Percentiles rank a stretch among this genome's conserved stretches.
These are phyloP conservation scores for Tamias sibiricus DNA, from an alignment of 2,113 vertebrate species.

Conservation along the genomic window DNA sequence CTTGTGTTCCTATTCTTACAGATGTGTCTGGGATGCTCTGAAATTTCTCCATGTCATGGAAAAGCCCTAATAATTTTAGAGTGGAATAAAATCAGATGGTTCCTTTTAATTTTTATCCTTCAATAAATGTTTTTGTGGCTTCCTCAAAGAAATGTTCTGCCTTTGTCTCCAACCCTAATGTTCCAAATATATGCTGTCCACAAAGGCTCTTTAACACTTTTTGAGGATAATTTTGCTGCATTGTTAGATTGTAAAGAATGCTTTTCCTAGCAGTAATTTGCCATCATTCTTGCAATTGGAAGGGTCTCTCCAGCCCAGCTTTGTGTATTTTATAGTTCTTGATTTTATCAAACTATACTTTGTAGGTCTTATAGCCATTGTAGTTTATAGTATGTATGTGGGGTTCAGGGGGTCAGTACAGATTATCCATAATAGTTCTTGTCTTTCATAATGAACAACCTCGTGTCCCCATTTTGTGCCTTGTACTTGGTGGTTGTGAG, in stretches of 20 bases:
- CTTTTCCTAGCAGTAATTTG: not conserved
- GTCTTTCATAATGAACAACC: no score
- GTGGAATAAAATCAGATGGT: not conserved
- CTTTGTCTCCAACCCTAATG: not conserved
- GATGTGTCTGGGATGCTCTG: not conserved
- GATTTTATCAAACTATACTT: not conserved
- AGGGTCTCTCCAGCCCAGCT: not conserved
- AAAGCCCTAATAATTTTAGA: not conserved
- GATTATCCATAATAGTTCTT: not conserved
- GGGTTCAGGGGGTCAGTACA: no score
- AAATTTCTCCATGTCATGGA: not conserved
- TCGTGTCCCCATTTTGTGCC: no score
- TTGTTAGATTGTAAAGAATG: not conserved
- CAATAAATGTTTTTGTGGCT: not conserved
- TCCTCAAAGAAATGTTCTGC: not conserved
- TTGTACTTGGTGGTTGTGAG: not conserved
- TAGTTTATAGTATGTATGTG: not conserved
- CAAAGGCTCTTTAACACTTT: not conserved
- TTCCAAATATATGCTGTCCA: not conserved
- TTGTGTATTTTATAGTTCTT: not conserved
- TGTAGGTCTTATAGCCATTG: not conserved
- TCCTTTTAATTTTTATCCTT: not conserved
- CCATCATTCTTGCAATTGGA: not conserved
- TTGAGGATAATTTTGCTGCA: not conserved
- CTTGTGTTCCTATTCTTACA: not conserved